Conservation (phyloP, 2,113 vertebrate genomes). For the Megaleporinus macrocephalus region DNA sequence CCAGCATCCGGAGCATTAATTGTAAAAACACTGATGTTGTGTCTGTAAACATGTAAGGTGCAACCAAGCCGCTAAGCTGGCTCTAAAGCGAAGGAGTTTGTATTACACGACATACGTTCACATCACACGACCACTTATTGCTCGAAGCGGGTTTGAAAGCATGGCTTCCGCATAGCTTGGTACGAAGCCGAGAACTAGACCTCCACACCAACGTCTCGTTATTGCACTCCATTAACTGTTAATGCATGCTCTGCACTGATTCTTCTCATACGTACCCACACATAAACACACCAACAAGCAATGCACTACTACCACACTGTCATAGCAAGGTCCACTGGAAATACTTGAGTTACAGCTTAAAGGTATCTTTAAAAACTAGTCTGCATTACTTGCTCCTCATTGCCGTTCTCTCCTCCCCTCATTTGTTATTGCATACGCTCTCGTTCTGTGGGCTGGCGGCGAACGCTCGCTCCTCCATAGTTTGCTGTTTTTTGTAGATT, state of each 20-base stretch:
- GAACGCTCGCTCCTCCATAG: background rate
- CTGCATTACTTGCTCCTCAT: constrained; percentile 29
- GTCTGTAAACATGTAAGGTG: background rate
- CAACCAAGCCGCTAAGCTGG: background rate
- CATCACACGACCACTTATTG: background rate
- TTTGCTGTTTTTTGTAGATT: background rate
- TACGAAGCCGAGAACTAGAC: constrained; percentile 10
- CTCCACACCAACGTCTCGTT: constrained; percentile 58
- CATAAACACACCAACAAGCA: constrained; percentile 42
- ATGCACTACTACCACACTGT: constrained; percentile 38
- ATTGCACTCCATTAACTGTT: constrained; percentile 65
- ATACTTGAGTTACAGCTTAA: constrained; percentile 56
- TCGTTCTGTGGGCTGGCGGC: background rate
- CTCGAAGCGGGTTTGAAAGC: constrained; percentile 21
- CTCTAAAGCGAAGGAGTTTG: background rate
- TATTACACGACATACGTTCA: background rate
- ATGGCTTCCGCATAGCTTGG: constrained; percentile 38
- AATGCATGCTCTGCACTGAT: constrained; percentile 39
- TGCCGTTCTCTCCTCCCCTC: background rate
- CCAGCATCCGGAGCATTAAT: constrained; percentile 53
- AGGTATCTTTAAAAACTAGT: constrained; percentile 19
- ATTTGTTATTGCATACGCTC: background rate
- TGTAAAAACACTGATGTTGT: constrained; percentile 23
- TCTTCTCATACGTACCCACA: constrained; percentile 41
- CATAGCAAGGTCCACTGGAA: constrained; percentile 48